Evolutionary conservation across 2,888 invertebrate species (phyloP).

Genomic region (Acanthosepion esculentum): DNA sequence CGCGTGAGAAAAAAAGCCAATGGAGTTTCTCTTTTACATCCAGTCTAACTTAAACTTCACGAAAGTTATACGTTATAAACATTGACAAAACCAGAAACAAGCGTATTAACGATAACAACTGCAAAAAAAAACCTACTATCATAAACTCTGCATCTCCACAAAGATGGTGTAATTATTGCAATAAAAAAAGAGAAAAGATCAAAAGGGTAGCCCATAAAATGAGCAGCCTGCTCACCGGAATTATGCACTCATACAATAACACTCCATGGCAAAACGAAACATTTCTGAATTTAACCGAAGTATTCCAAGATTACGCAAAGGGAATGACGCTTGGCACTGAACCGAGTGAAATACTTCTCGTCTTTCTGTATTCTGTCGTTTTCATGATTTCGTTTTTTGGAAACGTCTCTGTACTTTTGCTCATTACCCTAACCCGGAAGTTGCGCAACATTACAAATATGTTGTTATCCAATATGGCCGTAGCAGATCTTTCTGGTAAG

Average conservation of each 20-base stretch:
- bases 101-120: neutral
- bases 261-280: conserved; percentile 6
- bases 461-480: conserved; percentile 59
- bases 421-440: conserved; percentile 55
- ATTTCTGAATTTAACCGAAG: neutral
- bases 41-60: neutral
- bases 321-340: conserved; percentile 50
- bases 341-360: conserved; percentile 53
- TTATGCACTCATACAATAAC: neutral
- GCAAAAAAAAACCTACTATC: neutral
- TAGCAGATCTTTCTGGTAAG: conserved; percentile 60
- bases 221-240: neutral
- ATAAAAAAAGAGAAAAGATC: neutral
- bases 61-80: neutral
- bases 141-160: neutral
- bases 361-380: conserved; percentile 57
- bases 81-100: neutral
- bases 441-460: conserved; percentile 60
- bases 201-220: neutral
- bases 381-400: conserved; percentile 59
- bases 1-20: neutral
- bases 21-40: neutral
- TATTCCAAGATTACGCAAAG: conserved; percentile 40
- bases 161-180: neutral
- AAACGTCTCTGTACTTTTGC: conserved; percentile 56